phyloP scores from a whole-genome alignment of 2,797 vertebrate species.

The Lutjanus campechanus region DNA sequence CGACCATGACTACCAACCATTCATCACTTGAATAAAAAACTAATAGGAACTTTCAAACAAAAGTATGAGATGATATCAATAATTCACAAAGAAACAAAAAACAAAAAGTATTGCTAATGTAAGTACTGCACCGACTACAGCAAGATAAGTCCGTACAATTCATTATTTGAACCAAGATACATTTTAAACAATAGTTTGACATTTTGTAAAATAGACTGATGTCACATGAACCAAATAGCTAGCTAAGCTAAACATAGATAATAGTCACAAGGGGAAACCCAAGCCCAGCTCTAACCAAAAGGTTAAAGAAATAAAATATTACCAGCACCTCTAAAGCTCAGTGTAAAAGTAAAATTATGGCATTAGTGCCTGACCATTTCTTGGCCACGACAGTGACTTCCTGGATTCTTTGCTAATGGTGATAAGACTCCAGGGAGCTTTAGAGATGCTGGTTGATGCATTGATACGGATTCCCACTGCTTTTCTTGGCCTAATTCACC shows the following conservation, averaged over 20 bases:
- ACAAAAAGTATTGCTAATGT: neutral
- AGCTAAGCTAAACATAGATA: neutral
- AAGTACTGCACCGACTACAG: neutral
- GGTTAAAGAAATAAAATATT: neutral
- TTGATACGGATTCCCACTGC: too few species aligned
- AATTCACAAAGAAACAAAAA: neutral
- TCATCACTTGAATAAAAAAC: neutral
- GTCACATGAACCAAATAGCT: too few species aligned
- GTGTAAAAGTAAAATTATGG: too few species aligned
- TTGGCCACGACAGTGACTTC: too few species aligned
- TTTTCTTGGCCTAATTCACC: too few species aligned
- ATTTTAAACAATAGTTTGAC: neutral
- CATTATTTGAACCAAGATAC: neutral
- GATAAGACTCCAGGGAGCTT: too few species aligned
- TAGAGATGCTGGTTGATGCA: too few species aligned
- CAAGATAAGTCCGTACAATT: neutral
- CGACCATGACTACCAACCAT: neutral
- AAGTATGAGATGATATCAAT: neutral
- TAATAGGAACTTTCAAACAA: neutral
- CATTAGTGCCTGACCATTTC: too few species aligned
- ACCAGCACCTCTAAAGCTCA: neutral
- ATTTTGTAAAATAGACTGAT: neutral
- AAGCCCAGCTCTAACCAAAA: neutral
- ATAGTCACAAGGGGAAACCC: neutral
- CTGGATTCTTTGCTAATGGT: too few species aligned